Evolutionary conservation across 2,113 vertebrate species (phyloP).

Genomic region (Apodemus speciosus): DNA sequence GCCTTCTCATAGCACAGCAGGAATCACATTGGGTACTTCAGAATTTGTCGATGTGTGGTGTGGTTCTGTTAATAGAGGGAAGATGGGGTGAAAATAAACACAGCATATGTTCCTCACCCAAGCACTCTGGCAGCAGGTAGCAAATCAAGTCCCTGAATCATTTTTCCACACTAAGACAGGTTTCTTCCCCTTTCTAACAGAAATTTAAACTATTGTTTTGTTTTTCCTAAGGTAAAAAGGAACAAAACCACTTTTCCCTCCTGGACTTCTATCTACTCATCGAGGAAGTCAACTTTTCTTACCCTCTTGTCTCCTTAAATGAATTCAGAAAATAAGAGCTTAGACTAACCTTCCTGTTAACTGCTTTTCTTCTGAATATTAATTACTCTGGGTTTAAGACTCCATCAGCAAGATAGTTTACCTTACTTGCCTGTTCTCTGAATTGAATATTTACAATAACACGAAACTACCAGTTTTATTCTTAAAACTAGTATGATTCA

Average conservation of each 20-base stretch:
- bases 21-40: background rate
- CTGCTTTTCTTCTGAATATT: background rate
- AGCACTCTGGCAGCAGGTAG: background rate
- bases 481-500: background rate
- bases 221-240: background rate
- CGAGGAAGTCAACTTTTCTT: background rate
- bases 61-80: background rate
- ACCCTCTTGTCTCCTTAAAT: background rate
- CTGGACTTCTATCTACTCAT: background rate
- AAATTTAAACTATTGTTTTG: background rate
- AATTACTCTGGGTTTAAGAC: background rate
- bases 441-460: background rate
- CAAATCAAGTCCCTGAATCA: background rate
- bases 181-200: background rate
- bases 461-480: background rate
- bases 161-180: background rate
- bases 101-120: background rate
- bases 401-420: background rate
- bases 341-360: background rate
- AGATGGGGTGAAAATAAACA: background rate
- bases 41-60: background rate
- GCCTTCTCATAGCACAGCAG: background rate
- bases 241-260: background rate
- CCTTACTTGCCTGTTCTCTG: background rate
- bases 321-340: background rate